Evolutionary conservation across 1,140 invertebrate genomes (phyloP), one percentile per base, ranked within the genome.

Genomic region (Notospermus geniculatus): DNA sequence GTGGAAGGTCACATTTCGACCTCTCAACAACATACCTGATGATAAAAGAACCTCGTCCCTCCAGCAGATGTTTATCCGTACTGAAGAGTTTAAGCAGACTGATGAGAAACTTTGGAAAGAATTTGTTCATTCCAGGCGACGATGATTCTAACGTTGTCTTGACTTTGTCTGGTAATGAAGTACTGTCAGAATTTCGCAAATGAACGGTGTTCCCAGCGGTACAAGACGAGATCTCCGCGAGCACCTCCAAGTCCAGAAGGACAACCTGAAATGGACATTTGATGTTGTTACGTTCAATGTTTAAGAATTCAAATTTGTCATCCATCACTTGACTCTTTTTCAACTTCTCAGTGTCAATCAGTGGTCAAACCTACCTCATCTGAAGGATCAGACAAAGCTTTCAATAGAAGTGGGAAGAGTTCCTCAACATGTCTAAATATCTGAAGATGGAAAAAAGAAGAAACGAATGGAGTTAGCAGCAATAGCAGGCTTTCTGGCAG

Each of bases 31-130:
- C 65, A 76, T 80, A 92, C 92, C 93, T 88, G 56, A 98, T 94
- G 62, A 99, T 97, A 72, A 97, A 95, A 59, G 92, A 89, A 17
- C 95, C 95, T 72, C 93, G 84, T 65, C 95, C 93, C 73, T 96
- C 91, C 54, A 98, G 80, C n/a, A 98, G 82, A 53, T 87, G 85
- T 65, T 88, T 88, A 71, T 98, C 92, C 15, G 87, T 87, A 43
- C 88, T 88, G 77, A 99, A 96, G 52, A 95, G 83, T 62, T 90
- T 85, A 43, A 98, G 77, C 53, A 99, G 82, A 73, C 89, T 91
- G 19, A 89, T 82, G 65, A 97, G 88, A 78, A 98, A 97, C 73
- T 91, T 91, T 11, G 88, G 87, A 75, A 96, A 96, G 79, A 95
- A 95, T 17, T 66, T 65, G 57, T 78, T 80, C 15, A 77, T 65